Conservation (phyloP, 2,797 vertebrate species). For the Threskiornis aethiopicus region DNA sequence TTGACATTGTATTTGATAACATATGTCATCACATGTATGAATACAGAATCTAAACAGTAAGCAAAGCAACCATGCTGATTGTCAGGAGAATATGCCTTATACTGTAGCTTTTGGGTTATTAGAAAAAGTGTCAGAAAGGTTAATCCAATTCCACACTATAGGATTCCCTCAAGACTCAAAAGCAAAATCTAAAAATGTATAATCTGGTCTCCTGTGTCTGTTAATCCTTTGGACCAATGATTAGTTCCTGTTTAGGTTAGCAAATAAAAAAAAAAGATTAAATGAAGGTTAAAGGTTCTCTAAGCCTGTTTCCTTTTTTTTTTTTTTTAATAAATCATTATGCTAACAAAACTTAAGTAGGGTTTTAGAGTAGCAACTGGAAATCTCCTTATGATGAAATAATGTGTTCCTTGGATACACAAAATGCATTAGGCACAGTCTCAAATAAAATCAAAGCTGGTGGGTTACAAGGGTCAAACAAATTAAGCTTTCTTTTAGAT, state of each 20-base stretch:
- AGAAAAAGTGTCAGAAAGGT: constrained; percentile 68
- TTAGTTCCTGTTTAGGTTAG: constrained; percentile 73
- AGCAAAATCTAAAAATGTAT: constrained; percentile 71
- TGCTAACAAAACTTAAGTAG: constrained; percentile 43
- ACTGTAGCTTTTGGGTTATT: constrained; percentile 57
- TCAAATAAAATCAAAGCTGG: constrained; percentile 69
- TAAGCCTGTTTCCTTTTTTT: constrained; percentile 7
- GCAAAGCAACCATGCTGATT: neutral
- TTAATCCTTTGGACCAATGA: constrained; percentile 71
- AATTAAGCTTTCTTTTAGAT: constrained; percentile 70
- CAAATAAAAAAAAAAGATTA: constrained; percentile 63
- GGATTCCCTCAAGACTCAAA: constrained; percentile 61
- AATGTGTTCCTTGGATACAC: constrained; percentile 22
- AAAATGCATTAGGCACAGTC: constrained; percentile 62
- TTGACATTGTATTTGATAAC: neutral
- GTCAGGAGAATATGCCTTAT: constrained; percentile 40
- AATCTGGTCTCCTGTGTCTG: constrained; percentile 68
- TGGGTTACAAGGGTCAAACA: constrained; percentile 63
- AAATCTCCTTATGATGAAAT: constrained; percentile 43
- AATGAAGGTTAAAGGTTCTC: constrained; percentile 60
- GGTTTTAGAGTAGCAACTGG: constrained; percentile 45
- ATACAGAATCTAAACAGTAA: constrained; percentile 6
- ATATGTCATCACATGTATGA: neutral
- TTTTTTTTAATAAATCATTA: constrained; percentile 47
- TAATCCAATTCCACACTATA: constrained; percentile 70